A percentile compares a stretch with the other conserved stretches of the same genome.
Evolutionary conservation across 2,113 vertebrate species (phyloP).

Genomic region (Scomber japonicus): DNA sequence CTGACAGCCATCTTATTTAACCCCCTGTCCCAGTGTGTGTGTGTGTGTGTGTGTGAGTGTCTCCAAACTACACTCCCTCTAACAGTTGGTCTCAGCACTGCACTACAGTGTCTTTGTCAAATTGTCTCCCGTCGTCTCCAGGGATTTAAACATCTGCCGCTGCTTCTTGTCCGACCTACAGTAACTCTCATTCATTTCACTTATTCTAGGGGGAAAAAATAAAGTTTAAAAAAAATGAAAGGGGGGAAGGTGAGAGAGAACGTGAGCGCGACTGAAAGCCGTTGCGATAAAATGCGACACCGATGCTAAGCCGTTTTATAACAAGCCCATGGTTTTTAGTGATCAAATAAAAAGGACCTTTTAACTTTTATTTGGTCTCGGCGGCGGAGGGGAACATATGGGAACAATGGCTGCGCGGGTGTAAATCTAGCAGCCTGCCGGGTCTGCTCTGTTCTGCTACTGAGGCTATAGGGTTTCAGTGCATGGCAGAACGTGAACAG

Average conservation of each 20-base stretch:
- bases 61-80: constrained; percentile 31
- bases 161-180: not conserved
- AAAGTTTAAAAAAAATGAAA: not conserved
- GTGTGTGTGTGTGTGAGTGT: constrained; percentile 3
- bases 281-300: constrained; percentile 59
- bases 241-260: constrained; percentile 1
- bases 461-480: constrained; percentile 4
- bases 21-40: constrained; percentile 52
- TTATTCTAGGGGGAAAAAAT: constrained; percentile 7
- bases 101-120: constrained; percentile 54
- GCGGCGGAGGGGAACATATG: constrained; percentile 66
- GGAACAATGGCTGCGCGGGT: constrained; percentile 57
- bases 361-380: constrained; percentile 84
- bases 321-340: constrained; percentile 76
- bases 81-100: constrained; percentile 51
- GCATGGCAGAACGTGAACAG: constrained; percentile 1
- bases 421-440: constrained; percentile 58
- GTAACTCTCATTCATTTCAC: constrained; percentile 39
- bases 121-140: constrained; percentile 19
- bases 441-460: constrained; percentile 24
- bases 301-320: constrained; percentile 70
- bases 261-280: constrained; percentile 11
- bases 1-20: constrained; percentile 78
- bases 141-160: constrained; percentile 28
- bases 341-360: constrained; percentile 84